Evolutionary conservation across 1,140 invertebrate species (phyloP), one percentile per base, ranked within the genome.

Genomic region (Panagrolaimus sp.): DNA sequence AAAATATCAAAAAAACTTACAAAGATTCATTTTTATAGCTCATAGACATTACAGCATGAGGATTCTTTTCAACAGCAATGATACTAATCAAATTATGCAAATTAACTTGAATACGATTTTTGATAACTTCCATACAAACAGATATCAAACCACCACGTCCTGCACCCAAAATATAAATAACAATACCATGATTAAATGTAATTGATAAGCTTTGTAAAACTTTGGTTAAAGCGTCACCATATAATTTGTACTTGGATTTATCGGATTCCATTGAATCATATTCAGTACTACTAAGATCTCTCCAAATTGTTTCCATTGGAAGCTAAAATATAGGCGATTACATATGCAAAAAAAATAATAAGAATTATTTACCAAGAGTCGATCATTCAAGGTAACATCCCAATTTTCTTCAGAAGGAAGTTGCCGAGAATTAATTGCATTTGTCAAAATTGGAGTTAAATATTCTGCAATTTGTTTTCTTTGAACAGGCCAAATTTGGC

Each of bases 11-110:
- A 23, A 57, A n/a, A 57, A 20, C 13, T 25, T n/a, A 57, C 51
- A 11, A 20, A 57, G n/a, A 9, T 11, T 16, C 5, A 4, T 57
- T 57, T 13, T 25, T 25, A 8, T 57, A 57, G 13, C 27, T 20
- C 27, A 13, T 25, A 1, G 11, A 16, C 51, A 57, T 20, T 8
- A 57, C 51, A 1, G 51, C 51, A 27, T 27, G 20, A 27, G 51
- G 9, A 57, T 57, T 57, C 51, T 57, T 57, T 20, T 57, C 51
- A 57, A 57, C n/a, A 16, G 51, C 51, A 57, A 57, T 25, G 51
- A 57, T 57, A 11, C 16, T 48, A 38, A 38, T 38, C 47, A 23
- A 14, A n/a, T 48, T 23, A n/a, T 48, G 14, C 47, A 48, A 57
- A 20, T 13, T 20, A 20, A 57, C 51, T 25, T 57, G 20, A 8